Evolutionary conservation across 2,797 vertebrate genomes (phyloP).

Genomic region (Hozukius guyotensis): DNA sequence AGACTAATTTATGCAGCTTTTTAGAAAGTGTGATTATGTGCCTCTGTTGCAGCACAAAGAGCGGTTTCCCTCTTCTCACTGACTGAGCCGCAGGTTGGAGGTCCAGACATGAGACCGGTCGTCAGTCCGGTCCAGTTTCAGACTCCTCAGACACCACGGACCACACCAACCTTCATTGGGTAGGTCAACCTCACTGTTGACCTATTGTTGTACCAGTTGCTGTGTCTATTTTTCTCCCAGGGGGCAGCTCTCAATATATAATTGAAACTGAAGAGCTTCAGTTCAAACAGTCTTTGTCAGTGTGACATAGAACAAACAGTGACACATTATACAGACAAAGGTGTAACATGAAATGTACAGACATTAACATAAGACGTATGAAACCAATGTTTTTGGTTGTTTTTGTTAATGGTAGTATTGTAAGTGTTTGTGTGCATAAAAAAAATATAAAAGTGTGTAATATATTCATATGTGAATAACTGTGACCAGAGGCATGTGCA

Average conservation of each 20-base stretch:
- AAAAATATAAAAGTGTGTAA: neutral
- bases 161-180: conserved; percentile 89
- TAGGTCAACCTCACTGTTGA: conserved; percentile 30
- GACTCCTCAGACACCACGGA: conserved; percentile 87
- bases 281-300: neutral
- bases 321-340: neutral
- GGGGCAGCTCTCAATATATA: neutral
- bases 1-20: neutral
- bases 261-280: neutral
- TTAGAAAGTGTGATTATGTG: neutral
- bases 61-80: conserved; percentile 91
- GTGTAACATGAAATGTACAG: neutral
- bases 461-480: neutral
- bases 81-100: conserved; percentile 81
- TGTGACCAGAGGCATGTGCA: neutral
- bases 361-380: neutral
- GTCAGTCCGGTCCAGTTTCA: conserved; percentile 86
- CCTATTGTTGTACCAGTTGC: neutral
- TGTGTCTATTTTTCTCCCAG: neutral
- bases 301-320: neutral
- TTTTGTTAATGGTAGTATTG: neutral
- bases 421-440: neutral
- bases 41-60: conserved; percentile 87
- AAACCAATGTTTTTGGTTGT: neutral
- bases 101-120: conserved; percentile 77